Conservation (phyloP, 2,797 vertebrate species). For the Tympanoctomys barrerae region DNA sequence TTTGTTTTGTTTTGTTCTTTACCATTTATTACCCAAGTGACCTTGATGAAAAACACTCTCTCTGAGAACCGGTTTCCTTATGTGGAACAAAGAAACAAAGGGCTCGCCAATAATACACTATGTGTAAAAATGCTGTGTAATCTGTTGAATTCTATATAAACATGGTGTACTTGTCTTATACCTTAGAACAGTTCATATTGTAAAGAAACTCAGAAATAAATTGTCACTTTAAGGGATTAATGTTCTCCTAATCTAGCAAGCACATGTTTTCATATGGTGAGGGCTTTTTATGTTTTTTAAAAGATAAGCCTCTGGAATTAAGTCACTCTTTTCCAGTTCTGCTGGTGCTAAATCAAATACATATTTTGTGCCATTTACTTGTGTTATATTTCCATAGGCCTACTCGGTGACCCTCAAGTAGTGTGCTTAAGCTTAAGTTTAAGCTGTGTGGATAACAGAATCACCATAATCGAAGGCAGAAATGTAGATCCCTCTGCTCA, state of each 20-base stretch:
- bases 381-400: neutral
- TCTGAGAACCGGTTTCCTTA: slow-evolving; percentile 47
- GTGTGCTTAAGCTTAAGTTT: neutral
- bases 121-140: slow-evolving; percentile 18
- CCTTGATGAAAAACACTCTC: neutral
- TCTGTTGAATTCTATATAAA: neutral
- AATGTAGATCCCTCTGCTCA: neutral
- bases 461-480: neutral
- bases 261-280: neutral
- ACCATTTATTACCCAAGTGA: neutral
- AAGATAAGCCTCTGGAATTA: neutral
- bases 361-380: neutral
- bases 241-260: slow-evolving; percentile 26
- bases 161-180: neutral
- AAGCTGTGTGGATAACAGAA: neutral
- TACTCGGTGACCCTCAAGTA: neutral
- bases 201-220: slow-evolving; percentile 34
- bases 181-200: neutral
- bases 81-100: neutral
- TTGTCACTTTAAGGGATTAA: slow-evolving; percentile 29
- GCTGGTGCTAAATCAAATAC: neutral
- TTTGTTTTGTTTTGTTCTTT: slow-evolving; percentile 42
- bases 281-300: neutral
- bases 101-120: neutral
- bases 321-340: neutral